Conservation (phyloP, 1,140 invertebrate genomes). For the Periplaneta americana region DNA sequence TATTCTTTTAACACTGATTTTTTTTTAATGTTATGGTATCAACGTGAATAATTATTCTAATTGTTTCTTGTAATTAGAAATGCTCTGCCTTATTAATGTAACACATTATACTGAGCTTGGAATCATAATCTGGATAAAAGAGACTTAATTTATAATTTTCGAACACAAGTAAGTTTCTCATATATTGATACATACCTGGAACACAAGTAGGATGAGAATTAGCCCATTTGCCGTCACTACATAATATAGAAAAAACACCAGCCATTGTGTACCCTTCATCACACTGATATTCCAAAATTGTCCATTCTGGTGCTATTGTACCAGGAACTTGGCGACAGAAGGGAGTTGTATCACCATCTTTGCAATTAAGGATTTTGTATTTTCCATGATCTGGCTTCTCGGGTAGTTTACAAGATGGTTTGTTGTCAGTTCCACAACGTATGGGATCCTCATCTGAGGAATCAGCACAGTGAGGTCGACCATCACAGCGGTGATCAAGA, state of each 20-base stretch:
- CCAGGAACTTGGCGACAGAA: slow-evolving; percentile 24
- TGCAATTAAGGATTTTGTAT: slow-evolving; percentile 27
- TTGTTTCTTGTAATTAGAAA: no score
- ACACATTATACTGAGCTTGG: no score
- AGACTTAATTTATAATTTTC: no score
- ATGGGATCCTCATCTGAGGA: slow-evolving; percentile 44
- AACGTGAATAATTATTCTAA: no score
- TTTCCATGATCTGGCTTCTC: slow-evolving; percentile 24
- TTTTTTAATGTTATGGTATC: no score
- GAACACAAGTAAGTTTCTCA: no score
- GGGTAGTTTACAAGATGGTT: slow-evolving; percentile 23
- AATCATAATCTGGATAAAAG: no score
- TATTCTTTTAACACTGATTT: no score
- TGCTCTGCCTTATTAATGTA: no score
- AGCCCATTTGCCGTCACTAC: slow-evolving; percentile 24
- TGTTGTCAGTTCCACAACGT: neutral
- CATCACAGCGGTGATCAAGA: slow-evolving; percentile 44
- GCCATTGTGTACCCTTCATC: slow-evolving; percentile 24
- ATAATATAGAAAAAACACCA: slow-evolving; percentile 26
- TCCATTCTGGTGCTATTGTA: neutral
- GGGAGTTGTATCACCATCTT: slow-evolving; percentile 19
- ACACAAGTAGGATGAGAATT: slow-evolving; percentile 22
- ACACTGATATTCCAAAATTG: slow-evolving; percentile 26
- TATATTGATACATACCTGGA: neutral
- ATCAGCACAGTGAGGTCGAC: slow-evolving; percentile 49